phyloP scores from a whole-genome alignment of 2,888 invertebrate genomes.

The Drosophila diplacantha region DNA sequence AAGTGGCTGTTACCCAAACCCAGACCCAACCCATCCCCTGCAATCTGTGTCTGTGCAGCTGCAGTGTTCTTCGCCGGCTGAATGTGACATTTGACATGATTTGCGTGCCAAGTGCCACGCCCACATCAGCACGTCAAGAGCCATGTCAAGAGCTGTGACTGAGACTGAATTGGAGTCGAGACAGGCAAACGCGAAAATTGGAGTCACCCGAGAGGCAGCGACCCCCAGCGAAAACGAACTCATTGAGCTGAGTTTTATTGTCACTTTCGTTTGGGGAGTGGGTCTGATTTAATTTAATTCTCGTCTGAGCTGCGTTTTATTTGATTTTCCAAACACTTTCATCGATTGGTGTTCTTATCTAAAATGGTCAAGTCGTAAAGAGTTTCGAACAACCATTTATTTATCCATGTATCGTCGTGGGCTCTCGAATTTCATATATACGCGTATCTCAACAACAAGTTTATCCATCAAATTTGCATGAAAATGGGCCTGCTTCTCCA shows the following conservation, averaged over 20 bases:
- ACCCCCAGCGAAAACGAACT: conserved; percentile 35
- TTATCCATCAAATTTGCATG: conserved; percentile 19
- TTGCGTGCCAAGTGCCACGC: conserved; percentile 72
- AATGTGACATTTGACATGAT: conserved; percentile 71
- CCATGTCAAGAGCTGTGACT: conserved; percentile 36
- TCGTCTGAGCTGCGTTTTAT: conserved; percentile 30
- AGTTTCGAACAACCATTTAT: conserved; percentile 11
- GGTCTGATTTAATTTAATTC: conserved; percentile 57
- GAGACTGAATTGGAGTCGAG: neutral
- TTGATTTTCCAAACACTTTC: conserved; percentile 26
- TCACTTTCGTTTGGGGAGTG: conserved; percentile 54
- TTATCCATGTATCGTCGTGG: conserved; percentile 43
- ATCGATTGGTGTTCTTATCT: conserved; percentile 54
- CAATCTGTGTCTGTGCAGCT: conserved; percentile 46
- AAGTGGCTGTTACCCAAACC: conserved; percentile 34
- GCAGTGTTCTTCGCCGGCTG: conserved; percentile 45
- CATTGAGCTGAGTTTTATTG: conserved; percentile 69
- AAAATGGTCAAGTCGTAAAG: conserved; percentile 36
- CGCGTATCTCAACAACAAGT: conserved; percentile 1
- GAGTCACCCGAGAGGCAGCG: conserved; percentile 1
- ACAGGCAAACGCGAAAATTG: conserved; percentile 24
- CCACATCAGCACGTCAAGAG: conserved; percentile 52
- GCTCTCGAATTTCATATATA: conserved; percentile 21
- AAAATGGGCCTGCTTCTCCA: conserved; percentile 1
- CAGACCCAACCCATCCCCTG: conserved; percentile 1